Percentiles rank a stretch among this genome's conserved stretches.
Conservation (phyloP, 2,797 vertebrate species). For the Lophius americanus region DNA sequence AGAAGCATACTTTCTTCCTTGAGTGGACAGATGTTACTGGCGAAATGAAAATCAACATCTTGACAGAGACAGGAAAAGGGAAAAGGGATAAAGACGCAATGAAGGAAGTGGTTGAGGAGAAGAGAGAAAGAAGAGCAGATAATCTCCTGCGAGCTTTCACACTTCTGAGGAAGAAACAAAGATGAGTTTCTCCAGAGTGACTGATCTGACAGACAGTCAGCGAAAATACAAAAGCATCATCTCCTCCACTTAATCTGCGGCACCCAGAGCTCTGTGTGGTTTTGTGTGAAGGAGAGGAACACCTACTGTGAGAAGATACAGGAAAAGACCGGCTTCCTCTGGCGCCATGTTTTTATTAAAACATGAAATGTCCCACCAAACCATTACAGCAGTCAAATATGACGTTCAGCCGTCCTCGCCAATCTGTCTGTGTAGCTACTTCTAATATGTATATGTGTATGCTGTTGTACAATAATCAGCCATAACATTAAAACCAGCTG, state of each 20-base stretch:
- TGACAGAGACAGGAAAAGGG: background rate
- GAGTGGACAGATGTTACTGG: background rate
- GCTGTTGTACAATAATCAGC: too few relatives aligned
- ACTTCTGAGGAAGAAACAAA: slow-evolving; percentile 35
- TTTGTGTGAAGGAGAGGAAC: slow-evolving; percentile 1
- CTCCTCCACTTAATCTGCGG: slow-evolving; percentile 41
- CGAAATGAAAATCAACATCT: background rate
- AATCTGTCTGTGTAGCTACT: too few relatives aligned
- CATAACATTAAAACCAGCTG: too few relatives aligned
- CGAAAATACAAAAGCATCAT: slow-evolving; percentile 40
- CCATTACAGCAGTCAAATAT: background rate
- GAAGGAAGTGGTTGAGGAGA: slow-evolving; percentile 34
- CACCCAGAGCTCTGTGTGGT: background rate
- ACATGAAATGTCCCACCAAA: slow-evolving; percentile 5
- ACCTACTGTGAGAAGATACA: slow-evolving; percentile 8
- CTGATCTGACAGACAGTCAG: slow-evolving; percentile 46
- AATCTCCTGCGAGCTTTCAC: slow-evolving; percentile 55
- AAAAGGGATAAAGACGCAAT: slow-evolving; percentile 38
- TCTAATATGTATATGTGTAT: too few relatives aligned
- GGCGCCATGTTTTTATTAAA: slow-evolving; percentile 9
- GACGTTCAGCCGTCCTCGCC: background rate
- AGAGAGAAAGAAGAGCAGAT: slow-evolving; percentile 54
- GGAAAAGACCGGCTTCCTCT: background rate
- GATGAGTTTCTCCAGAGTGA: slow-evolving; percentile 20
- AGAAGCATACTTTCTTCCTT: background rate